Conservation (phyloP, 37 sponge, comb jelly and placozoan species). For the Sycon ciliatum region DNA sequence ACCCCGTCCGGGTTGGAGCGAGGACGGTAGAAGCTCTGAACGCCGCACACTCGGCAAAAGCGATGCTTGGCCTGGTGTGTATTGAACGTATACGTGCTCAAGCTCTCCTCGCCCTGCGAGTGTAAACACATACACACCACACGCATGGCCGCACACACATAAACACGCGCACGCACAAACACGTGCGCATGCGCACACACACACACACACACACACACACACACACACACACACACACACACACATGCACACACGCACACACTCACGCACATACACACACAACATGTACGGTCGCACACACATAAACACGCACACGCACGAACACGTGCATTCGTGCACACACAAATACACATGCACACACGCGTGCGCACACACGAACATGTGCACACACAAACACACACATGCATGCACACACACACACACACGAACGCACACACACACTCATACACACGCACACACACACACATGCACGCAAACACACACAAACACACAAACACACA, state of each 20-base stretch:
- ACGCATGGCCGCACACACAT: not conserved
- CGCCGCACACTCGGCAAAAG: constrained; percentile 81
- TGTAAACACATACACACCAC: not conserved
- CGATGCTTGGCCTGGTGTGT: constrained; percentile 86
- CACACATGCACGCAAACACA: too few relatives aligned
- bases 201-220: constrained; percentile 29
- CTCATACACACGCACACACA: too few relatives aligned
- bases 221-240: constrained; percentile 29
- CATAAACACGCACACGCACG: constrained; percentile 32
- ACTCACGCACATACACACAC: constrained; percentile 28
- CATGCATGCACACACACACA: too few relatives aligned
- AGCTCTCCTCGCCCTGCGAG: constrained; percentile 14
- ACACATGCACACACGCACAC: constrained; percentile 10
- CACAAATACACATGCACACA: too few relatives aligned
- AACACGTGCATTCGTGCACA: too few relatives aligned
- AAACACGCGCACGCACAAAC: not conserved
- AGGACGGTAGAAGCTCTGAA: constrained; percentile 93
- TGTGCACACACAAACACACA: too few relatives aligned
- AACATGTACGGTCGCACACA: too few relatives aligned
- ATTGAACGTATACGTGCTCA: constrained; percentile 78
- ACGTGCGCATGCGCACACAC: constrained; percentile 13
- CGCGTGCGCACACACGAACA: too few relatives aligned
- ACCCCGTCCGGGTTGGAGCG: constrained; percentile 86
- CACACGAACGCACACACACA: too few relatives aligned
- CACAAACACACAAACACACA: too few relatives aligned